Conservation (phyloP, 1,140 invertebrate genomes). For the Zaprionus davidi region DNA sequence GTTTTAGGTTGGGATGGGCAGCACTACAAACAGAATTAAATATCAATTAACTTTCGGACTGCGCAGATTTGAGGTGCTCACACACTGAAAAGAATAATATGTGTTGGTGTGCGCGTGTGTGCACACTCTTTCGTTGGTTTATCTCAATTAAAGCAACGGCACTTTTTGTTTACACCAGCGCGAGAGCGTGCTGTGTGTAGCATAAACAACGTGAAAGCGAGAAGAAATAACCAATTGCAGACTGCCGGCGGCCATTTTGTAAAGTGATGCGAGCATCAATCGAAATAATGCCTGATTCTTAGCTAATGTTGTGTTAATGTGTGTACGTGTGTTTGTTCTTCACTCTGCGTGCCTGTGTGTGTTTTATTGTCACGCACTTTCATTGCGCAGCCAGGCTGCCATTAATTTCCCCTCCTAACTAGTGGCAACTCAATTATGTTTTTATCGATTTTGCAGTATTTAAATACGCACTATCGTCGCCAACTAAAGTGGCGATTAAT, state of each 20-base stretch:
- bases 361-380: constrained; percentile 39
- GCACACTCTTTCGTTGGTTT: constrained; percentile 68
- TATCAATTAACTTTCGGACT: neutral
- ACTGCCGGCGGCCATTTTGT: constrained; percentile 44
- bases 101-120: constrained; percentile 19
- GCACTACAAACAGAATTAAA: neutral
- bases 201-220: constrained; percentile 25
- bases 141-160: constrained; percentile 65
- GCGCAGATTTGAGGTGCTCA: neutral
- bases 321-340: neutral
- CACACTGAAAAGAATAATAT: neutral
- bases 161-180: constrained; percentile 61
- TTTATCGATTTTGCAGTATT: constrained; percentile 6
- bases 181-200: constrained; percentile 1
- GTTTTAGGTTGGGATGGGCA: too few species aligned
- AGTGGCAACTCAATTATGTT: neutral
- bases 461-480: constrained; percentile 21
- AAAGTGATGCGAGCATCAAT: neutral
- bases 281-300: neutral
- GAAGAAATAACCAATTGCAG: constrained; percentile 39
- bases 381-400: neutral
- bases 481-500: neutral
- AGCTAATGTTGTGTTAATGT: constrained; percentile 32
- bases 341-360: neutral
- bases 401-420: neutral